Evolutionary conservation across 1,140 invertebrate species (phyloP).

Genomic region (Drosophila malerkotliana): DNA sequence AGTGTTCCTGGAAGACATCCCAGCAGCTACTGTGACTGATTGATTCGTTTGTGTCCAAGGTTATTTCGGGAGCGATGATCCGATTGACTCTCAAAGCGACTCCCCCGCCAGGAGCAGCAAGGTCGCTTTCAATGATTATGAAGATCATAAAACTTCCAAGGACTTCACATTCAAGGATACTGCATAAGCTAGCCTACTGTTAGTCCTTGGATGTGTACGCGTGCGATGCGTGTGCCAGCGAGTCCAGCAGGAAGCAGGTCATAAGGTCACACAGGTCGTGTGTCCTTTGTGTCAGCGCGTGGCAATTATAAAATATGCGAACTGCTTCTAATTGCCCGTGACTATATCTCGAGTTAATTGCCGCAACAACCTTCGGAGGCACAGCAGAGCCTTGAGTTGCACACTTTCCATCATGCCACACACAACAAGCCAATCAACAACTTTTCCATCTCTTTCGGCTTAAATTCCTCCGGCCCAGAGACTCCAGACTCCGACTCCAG

Average conservation of each 20-base stretch:
- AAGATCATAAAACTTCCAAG: constrained; percentile 11
- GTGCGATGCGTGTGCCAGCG: constrained; percentile 19
- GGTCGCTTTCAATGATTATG: constrained; percentile 7
- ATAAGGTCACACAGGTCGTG: constrained; percentile 49
- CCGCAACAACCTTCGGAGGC: constrained; percentile 36
- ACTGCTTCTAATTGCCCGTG: constrained; percentile 36
- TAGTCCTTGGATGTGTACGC: constrained; percentile 39
- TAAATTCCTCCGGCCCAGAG: constrained; percentile 15
- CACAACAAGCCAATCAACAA: constrained; percentile 26
- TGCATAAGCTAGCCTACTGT: constrained; percentile 25
- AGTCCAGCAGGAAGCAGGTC: constrained; percentile 19
- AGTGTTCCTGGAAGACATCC: constrained; percentile 23
- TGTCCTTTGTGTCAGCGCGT: constrained; percentile 47
- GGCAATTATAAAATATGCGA: constrained; percentile 20
- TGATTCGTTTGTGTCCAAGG: constrained; percentile 69
- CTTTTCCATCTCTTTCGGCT: constrained; percentile 17
- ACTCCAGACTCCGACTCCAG: constrained; percentile 24
- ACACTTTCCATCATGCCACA: constrained; percentile 25
- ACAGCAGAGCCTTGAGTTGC: constrained; percentile 17
- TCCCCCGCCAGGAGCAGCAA: constrained; percentile 27
- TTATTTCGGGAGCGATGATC: constrained; percentile 40
- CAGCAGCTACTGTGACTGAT: constrained; percentile 68
- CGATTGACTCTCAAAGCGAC: constrained; percentile 23
- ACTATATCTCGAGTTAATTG: constrained; percentile 42
- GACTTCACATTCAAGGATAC: constrained; percentile 23